A percentile compares a stretch with the other conserved stretches of the same genome.
Conservation (phyloP, 2,797 vertebrate genomes). For the Harpagifer antarcticus region DNA sequence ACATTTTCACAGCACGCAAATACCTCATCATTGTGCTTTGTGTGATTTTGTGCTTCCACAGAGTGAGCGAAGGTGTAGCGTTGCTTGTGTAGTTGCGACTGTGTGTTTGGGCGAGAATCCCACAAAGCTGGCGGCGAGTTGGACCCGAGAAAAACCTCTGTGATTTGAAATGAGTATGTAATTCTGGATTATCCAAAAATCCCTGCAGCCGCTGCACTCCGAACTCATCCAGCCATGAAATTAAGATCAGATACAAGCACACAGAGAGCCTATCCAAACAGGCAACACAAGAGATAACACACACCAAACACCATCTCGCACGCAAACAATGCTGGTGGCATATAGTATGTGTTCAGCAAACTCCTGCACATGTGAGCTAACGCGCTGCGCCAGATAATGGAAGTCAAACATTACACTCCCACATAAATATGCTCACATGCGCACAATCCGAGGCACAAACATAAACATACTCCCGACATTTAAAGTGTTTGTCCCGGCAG, state of each 20-base stretch:
- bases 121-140: constrained; percentile 31
- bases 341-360: constrained; percentile 43
- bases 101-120: constrained; percentile 26
- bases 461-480: constrained; percentile 58
- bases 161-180: constrained; percentile 57
- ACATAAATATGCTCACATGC: constrained; percentile 50
- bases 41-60: constrained; percentile 40
- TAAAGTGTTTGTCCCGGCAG: constrained; percentile 33
- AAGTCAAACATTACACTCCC: constrained; percentile 57
- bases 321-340: constrained; percentile 48
- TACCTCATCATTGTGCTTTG: constrained; percentile 68
- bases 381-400: constrained; percentile 50
- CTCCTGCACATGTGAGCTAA: constrained; percentile 65
- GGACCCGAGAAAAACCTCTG: constrained; percentile 33
- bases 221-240: constrained; percentile 79
- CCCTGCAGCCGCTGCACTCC: constrained; percentile 60
- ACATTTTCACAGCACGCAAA: constrained; percentile 80
- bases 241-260: constrained; percentile 80
- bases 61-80: constrained; percentile 46
- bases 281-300: constrained; percentile 56
- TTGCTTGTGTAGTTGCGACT: constrained; percentile 43
- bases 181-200: constrained; percentile 74
- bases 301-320: constrained; percentile 23
- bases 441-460: constrained; percentile 21
- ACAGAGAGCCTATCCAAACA: constrained; percentile 58